Percentiles rank a stretch among this genome's conserved stretches.
phyloP scores from a whole-genome alignment of 1,140 invertebrate species.

The Diprion similis region DNA sequence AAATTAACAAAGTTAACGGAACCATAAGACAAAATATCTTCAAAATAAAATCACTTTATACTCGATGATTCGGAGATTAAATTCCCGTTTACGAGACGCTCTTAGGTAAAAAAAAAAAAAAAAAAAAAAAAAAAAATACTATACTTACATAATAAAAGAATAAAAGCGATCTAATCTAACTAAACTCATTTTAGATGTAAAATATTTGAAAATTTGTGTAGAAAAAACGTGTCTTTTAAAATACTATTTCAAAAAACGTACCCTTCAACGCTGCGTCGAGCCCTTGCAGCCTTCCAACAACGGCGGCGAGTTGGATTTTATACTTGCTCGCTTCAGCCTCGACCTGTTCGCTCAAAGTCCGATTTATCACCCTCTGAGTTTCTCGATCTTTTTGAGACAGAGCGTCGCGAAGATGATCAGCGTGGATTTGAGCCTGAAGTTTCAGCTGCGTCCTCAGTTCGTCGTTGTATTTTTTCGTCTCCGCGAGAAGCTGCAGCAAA shows the following conservation, averaged over 20 bases:
- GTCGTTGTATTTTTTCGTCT: conserved; percentile 72
- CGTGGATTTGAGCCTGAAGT: conserved; percentile 81
- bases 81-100: too few species aligned
- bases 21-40: too few species aligned
- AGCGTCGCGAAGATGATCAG: conserved; percentile 81
- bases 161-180: too few species aligned
- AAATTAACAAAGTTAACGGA: too few species aligned
- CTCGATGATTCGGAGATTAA: too few species aligned
- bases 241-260: conserved; percentile 66
- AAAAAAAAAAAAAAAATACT: too few species aligned
- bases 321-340: conserved; percentile 73
- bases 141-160: too few species aligned
- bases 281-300: conserved; percentile 85
- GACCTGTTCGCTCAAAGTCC: conserved; percentile 74
- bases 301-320: conserved; percentile 79
- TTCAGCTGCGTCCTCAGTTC: conserved; percentile 81
- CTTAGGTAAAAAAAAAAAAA: too few species aligned
- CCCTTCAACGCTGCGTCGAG: conserved; percentile 87
- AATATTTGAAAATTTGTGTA: too few species aligned
- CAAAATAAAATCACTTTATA: too few species aligned
- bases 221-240: too few species aligned
- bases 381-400: conserved; percentile 76
- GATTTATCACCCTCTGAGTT: conserved; percentile 68
- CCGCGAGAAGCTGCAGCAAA: conserved; percentile 65
- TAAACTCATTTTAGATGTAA: too few species aligned